Conservation (phyloP, 1,140 invertebrate genomes). For the Magallana ariakensis region DNA sequence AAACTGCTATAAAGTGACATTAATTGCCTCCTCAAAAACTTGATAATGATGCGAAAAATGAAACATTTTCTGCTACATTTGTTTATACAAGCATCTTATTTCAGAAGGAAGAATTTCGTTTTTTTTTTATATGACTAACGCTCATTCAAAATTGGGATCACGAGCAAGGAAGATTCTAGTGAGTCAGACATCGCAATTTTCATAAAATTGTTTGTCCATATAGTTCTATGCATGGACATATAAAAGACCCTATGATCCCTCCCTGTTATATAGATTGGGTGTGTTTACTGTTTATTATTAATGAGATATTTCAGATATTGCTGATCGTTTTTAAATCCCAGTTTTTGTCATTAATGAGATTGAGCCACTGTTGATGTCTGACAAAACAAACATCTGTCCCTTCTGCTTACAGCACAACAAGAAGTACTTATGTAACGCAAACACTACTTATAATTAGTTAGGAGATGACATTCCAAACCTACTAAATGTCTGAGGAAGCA, state of each 20-base stretch:
- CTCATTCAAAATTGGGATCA: constrained; percentile 30
- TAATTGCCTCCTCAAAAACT: constrained; percentile 22
- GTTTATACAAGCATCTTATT: constrained; percentile 34
- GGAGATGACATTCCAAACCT: no score
- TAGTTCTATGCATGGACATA: no score
- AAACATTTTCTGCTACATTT: constrained; percentile 29
- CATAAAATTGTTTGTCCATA: not conserved
- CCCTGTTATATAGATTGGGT: no score
- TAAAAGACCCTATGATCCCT: no score
- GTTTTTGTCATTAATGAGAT: not conserved
- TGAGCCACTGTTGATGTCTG: not conserved
- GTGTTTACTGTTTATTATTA: no score
- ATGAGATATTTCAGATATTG: no score
- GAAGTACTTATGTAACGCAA: no score
- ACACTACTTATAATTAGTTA: no score
- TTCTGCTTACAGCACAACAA: not conserved
- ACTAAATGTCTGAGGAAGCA: no score
- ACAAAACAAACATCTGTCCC: not conserved
- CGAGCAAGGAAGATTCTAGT: constrained; percentile 4
- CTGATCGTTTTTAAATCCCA: no score
- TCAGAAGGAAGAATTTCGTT: not conserved
- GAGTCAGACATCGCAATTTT: constrained; percentile 11
- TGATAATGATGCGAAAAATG: constrained; percentile 12
- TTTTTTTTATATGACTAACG: constrained; percentile 12
- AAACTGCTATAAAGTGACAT: not conserved